Percentiles rank a stretch among this genome's conserved stretches.
These are phyloP conservation scores for Crotophaga sulcirostris DNA, from an alignment of 2,113 vertebrate genomes.

Conservation along the genomic window DNA sequence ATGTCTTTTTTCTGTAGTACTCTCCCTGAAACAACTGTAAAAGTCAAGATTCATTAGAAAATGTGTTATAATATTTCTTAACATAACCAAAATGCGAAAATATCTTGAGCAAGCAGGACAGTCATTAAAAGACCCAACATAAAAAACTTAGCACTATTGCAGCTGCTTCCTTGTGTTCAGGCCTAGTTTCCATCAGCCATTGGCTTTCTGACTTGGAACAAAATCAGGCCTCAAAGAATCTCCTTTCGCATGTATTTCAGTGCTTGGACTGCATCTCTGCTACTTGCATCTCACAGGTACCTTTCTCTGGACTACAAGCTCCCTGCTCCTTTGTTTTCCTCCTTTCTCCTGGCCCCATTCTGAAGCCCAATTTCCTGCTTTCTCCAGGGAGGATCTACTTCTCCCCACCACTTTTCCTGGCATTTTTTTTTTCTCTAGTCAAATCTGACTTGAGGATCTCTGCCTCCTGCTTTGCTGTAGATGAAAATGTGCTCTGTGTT, in stretches of 20 bases:
- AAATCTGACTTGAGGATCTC: neutral
- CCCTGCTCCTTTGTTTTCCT: neutral
- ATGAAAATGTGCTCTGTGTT: neutral
- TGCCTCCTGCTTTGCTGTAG: neutral
- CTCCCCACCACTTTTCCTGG: neutral
- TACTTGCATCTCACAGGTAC: neutral
- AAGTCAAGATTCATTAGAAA: neutral
- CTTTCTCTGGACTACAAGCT: neutral
- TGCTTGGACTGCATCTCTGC: neutral
- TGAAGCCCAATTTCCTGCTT: neutral
- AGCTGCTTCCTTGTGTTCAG: neutral
- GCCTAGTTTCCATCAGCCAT: neutral
- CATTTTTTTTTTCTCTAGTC: neutral
- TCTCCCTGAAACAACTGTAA: neutral
- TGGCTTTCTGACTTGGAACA: neutral
- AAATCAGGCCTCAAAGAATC: neutral
- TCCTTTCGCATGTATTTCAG: neutral
- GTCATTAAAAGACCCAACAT: accelerated
- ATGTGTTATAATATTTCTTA: neutral
- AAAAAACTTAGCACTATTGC: neutral
- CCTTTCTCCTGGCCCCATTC: neutral
- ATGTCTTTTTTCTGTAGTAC: neutral
- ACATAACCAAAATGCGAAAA: neutral
- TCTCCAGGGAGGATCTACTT: neutral
- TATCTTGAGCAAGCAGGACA: neutral